Percentiles rank a stretch among this genome's conserved stretches.
These are phyloP conservation scores for Gyrodactylus bullatarudis DNA, from an alignment of 1,140 invertebrate species.

Conservation along the genomic window DNA sequence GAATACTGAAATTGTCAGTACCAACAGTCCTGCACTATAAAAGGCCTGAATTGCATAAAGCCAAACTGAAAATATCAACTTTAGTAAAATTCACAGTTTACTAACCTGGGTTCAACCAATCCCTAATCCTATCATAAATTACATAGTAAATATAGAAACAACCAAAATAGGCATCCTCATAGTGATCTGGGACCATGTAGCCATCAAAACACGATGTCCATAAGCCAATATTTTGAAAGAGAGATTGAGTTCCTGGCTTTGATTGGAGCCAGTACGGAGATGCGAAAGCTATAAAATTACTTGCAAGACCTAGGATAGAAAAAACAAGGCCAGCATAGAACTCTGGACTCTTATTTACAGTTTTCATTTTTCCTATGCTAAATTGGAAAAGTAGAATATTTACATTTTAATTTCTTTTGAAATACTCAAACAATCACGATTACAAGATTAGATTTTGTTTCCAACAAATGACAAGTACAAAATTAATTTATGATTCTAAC, in stretches of 20 bases:
- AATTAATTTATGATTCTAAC: too few relatives aligned
- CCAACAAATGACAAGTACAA: too few relatives aligned
- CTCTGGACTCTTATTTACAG: background rate
- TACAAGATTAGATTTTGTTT: too few relatives aligned
- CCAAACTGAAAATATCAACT: background rate
- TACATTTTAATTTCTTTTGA: too few relatives aligned
- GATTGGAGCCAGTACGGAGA: background rate
- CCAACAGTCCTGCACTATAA: background rate
- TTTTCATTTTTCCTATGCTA: too few relatives aligned
- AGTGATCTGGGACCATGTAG: constrained; percentile 5
- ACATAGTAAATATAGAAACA: constrained; percentile 6
- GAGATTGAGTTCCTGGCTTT: background rate
- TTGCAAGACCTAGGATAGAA: background rate
- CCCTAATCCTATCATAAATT: background rate
- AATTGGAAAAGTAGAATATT: too few relatives aligned
- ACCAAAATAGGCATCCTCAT: constrained; percentile 6
- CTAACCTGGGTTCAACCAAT: constrained; percentile 5
- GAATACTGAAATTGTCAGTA: background rate
- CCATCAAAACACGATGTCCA: constrained; percentile 6
- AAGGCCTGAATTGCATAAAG: constrained; percentile 4
- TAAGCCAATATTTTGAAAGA: constrained; percentile 1
- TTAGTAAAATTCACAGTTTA: background rate
- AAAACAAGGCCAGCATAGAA: background rate
- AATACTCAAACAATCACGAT: too few relatives aligned
- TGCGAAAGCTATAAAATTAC: constrained; percentile 4